These are phyloP conservation scores for Pristis pectinata DNA, from an alignment of 2,797 vertebrate species.

Conservation along the genomic window DNA sequence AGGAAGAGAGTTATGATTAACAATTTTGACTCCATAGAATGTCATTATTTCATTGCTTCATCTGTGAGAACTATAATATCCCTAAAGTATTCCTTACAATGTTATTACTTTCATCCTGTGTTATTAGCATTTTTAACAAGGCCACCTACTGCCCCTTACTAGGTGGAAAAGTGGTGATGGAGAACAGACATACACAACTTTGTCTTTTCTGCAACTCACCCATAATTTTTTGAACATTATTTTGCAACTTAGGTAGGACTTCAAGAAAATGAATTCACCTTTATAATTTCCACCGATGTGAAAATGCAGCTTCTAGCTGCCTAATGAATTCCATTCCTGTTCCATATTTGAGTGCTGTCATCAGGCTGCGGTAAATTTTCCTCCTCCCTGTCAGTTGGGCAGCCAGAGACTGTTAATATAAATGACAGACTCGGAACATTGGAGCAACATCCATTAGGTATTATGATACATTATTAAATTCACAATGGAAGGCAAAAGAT, in stretches of 20 bases:
- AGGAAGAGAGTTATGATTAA: not conserved
- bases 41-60: not conserved
- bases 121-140: not conserved
- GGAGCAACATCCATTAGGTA: not conserved
- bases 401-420: not conserved
- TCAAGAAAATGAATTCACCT: not conserved
- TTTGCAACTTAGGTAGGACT: not conserved
- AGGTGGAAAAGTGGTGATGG: not conserved
- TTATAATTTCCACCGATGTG: not conserved
- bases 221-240: too few species aligned
- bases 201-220: too few species aligned
- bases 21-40: not conserved
- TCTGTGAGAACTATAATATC: not conserved
- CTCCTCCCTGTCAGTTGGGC: not conserved
- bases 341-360: not conserved
- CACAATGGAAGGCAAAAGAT: not conserved
- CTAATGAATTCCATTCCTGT: not conserved
- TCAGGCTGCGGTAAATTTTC: not conserved
- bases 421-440: not conserved
- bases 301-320: not conserved
- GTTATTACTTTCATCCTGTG: not conserved
- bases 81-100: not conserved
- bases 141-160: not conserved
- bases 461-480: slow-evolving; percentile 17
- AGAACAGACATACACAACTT: not conserved